Evolutionary conservation across 2,797 vertebrate genomes (phyloP), one percentile per base, ranked within the genome.

Genomic region (Cynopterus sphinx): DNA sequence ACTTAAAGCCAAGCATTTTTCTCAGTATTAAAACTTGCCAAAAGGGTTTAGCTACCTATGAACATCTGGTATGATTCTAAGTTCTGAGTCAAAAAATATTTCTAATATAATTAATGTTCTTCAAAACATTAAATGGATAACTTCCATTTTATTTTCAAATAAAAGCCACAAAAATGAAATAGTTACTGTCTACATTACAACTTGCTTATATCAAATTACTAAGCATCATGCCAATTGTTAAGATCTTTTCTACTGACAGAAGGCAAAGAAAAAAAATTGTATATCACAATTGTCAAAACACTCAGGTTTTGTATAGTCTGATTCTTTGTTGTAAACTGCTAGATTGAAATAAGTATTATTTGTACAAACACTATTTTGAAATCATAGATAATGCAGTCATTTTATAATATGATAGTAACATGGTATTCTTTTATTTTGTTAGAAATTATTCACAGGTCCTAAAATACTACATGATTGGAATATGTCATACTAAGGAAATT

Each of bases 121-220:
- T 94, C 9, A 71, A 95, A 95, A 97, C 74, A 95, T 77, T 87
- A 94, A 95, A 85, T 88, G 82, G 71, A 92, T 92, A 95, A 87
- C 28, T 63, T 97, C 41, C 16, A 28, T 57, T 84, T 93, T 71
- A 87, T 93, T 78, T 94, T 79, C 67, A 96, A 97, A 91, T 96
- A 89, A 96, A 86, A 95, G 39, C 49, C 95, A 96, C 77, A 87
- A 41, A 87, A 92, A 92, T 61, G 88, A 93, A 94, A 95, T 87
- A 94, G 91, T 94, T 82, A 82, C 85, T 94, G 79, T 63, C 33
- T 93, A 94, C 61, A 67, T 59, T 89, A 92, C 82, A 94, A 91
- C 36, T 95, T 93, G 74, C 77, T 92, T 85, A 86, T 93, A 91
- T 87, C 55, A 92, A 87, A 82, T 95, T 79, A 87, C 96, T 9